phyloP scores from a whole-genome alignment of 2,797 vertebrate species.

The Merluccius polli region DNA sequence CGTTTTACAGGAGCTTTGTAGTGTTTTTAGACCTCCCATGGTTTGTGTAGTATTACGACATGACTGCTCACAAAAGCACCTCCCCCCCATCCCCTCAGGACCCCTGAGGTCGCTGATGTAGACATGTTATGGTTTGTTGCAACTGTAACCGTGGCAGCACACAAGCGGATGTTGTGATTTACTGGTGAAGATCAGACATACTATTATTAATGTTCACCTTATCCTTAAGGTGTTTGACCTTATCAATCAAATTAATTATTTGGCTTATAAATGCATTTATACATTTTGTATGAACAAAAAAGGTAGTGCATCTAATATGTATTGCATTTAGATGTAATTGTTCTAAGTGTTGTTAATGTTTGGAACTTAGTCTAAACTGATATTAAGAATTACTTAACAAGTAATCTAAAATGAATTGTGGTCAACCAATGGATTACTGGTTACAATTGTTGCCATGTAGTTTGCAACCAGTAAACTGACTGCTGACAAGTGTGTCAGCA shows the following conservation, averaged over 20 bases:
- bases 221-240: no score
- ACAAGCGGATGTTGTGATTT: neutral
- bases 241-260: no score
- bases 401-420: neutral
- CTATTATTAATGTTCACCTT: no score
- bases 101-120: neutral
- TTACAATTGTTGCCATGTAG: conserved; percentile 1
- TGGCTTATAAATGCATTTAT: neutral
- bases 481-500: neutral
- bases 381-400: neutral
- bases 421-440: neutral
- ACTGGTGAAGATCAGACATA: no score
- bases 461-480: neutral
- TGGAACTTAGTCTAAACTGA: neutral
- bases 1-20: neutral
- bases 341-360: neutral
- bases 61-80: neutral
- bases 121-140: neutral
- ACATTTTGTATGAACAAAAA: neutral
- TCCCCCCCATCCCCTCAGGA: neutral
- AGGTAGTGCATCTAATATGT: neutral
- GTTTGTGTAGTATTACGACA: neutral
- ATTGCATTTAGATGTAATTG: neutral
- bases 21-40: neutral
- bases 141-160: neutral